phyloP scores from a whole-genome alignment of 37 sponge, comb jelly and placozoan genomes.

The Petrosia ficiformis region DNA sequence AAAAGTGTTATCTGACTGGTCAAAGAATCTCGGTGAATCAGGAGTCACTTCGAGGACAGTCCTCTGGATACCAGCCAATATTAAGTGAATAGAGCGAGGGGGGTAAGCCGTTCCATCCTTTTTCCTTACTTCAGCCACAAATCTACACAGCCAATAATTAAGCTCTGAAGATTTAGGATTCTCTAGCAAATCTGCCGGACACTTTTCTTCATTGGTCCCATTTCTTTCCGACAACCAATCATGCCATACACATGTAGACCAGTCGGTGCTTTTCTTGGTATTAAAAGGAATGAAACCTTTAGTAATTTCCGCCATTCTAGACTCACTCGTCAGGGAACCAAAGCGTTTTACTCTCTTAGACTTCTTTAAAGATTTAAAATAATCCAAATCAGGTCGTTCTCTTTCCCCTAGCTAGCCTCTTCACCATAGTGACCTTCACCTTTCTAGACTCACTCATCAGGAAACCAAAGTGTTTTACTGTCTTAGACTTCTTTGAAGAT shows the following conservation, averaged over 20 bases:
- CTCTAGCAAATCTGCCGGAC: too few species aligned
- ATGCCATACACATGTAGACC: constrained; percentile 1
- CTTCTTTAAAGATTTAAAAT: too few species aligned
- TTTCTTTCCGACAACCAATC: too few species aligned
- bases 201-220: too few species aligned
- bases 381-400: too few species aligned
- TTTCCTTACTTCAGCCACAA: too few species aligned
- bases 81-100: background rate
- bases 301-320: background rate
- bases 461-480: constrained; percentile 1
- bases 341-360: too few species aligned
- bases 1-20: too few species aligned
- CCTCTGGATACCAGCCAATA: constrained; percentile 12
- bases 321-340: background rate
- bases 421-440: background rate
- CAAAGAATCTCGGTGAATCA: too few species aligned
- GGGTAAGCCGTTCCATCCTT: too few species aligned
- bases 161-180: background rate
- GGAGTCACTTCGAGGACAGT: too few species aligned
- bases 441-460: background rate
- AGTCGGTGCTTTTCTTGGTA: constrained; percentile 12
- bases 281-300: constrained; percentile 5
- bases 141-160: background rate
- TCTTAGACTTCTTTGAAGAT: too few species aligned
- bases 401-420: background rate